A percentile compares a stretch with the other conserved stretches of the same genome.
Conservation (phyloP, 2,888 invertebrate genomes). For the Xanthorhoe designata region DNA sequence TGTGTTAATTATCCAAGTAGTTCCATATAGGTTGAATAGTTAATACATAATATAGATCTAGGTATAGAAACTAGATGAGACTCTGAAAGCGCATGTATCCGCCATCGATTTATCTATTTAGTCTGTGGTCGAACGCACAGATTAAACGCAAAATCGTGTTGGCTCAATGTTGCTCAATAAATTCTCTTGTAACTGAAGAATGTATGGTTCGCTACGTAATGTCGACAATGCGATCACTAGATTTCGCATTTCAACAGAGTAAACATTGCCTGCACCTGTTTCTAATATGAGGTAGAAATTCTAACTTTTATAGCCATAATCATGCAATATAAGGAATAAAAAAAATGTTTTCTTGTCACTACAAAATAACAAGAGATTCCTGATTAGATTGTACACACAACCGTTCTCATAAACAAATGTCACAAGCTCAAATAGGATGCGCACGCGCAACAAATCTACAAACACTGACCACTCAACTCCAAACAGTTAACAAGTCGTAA, state of each 20-base stretch:
- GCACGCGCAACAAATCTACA: constrained; percentile 36
- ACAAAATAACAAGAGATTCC: too few species aligned
- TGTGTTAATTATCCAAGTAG: too few species aligned
- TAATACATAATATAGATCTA: too few species aligned
- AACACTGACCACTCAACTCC: constrained; percentile 50
- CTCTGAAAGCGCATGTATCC: constrained; percentile 8
- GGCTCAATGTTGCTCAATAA: constrained; percentile 32
- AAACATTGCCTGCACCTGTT: constrained; percentile 16
- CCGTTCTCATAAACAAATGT: too few species aligned
- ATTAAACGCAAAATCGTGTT: constrained; percentile 36
- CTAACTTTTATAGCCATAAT: neutral
- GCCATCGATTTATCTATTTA: constrained; percentile 27
- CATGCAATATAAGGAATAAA: too few species aligned
- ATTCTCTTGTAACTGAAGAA: constrained; percentile 18
- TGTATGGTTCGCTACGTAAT: constrained; percentile 21
- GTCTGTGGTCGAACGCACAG: constrained; percentile 22
- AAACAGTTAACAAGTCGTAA: constrained; percentile 63
- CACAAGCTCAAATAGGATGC: constrained; percentile 15
- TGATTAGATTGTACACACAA: too few species aligned
- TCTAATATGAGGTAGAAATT: neutral
- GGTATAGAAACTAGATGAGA: constrained; percentile 23
- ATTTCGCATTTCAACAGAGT: constrained; percentile 16
- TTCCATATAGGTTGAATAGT: too few species aligned
- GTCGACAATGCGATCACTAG: constrained; percentile 29
- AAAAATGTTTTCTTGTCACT: too few species aligned